Evolutionary conservation across 2,888 invertebrate species (phyloP).

Genomic region (Amphipoea oculea): DNA sequence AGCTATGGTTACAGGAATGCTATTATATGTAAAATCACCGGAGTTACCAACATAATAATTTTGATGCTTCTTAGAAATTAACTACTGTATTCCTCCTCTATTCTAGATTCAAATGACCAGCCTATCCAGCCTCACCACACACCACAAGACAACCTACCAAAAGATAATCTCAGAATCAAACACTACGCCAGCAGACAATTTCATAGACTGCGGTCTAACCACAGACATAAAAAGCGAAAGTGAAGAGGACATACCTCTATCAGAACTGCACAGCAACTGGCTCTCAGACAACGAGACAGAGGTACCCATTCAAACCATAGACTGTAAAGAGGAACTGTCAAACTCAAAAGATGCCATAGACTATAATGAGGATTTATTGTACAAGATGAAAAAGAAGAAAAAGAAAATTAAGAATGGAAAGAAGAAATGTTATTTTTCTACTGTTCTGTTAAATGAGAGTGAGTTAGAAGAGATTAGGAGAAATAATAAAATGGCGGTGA

Average conservation of each 20-base stretch:
- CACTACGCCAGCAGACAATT: slow-evolving; percentile 65
- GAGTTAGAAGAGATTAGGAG: slow-evolving; percentile 68
- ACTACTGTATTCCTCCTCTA: not conserved
- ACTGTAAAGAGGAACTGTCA: slow-evolving; percentile 48
- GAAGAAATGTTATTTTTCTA: slow-evolving; percentile 63
- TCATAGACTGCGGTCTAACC: slow-evolving; percentile 75
- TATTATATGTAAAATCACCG: too few relatives aligned
- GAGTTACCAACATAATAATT: not conserved
- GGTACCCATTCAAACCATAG: slow-evolving; percentile 14
- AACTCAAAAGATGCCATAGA: slow-evolving; percentile 27
- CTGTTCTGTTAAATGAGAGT: slow-evolving; percentile 59
- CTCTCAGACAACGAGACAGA: slow-evolving; percentile 24
- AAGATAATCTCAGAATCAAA: slow-evolving; percentile 29
- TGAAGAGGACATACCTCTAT: slow-evolving; percentile 77
- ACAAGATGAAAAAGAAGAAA: slow-evolving; percentile 50
- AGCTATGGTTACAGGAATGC: too few relatives aligned
- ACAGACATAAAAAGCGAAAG: slow-evolving; percentile 69
- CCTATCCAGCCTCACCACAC: slow-evolving; percentile 67
- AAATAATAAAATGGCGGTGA: slow-evolving; percentile 51
- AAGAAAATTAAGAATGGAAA: slow-evolving; percentile 22
- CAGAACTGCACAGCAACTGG: slow-evolving; percentile 68
- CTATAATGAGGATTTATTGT: slow-evolving; percentile 32
- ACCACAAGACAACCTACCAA: slow-evolving; percentile 53
- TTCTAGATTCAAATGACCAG: slow-evolving; percentile 68
- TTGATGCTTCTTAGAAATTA: not conserved